Base-by-base conservation (phyloP, 2,888 invertebrate genomes). In the Lagria hirta region DNA sequence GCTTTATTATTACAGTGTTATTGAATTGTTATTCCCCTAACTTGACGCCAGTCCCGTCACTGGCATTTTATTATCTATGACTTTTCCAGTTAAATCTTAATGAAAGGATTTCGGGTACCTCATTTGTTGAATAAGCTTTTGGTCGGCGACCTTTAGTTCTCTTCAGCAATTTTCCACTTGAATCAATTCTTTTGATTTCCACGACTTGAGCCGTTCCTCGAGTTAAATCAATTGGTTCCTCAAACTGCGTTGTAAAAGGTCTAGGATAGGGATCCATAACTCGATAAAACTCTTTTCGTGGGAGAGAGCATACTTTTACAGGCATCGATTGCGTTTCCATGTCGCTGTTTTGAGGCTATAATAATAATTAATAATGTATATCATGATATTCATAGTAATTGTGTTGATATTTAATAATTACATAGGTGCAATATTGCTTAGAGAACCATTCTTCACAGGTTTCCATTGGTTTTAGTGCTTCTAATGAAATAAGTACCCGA, bases 161-260 rank as follows among this genome's bases (percentile, higher is more conserved):
- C 10, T 8, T 13, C 4, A 18, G 15, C 6, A 35, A 12, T 10
- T 35, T 35, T 2, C 16, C 2, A 6, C 15, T 2, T 1, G 3
- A 14, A 3, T n/a, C 15, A 3, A 20, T 22, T 15, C 8, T 10
- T 23, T 41, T 27, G 1, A 5, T 29, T 32, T 46, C 16, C 12
- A 32, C 13, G 17, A 21, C 12, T 41, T 43, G 8, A 29, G 38
- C 11, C 12, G 29, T 15, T 28, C 34, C 21, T 34, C 40, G 11
- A 15, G 52, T 50, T 22, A 55, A 40, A 43, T 55, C 55, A 5
- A 55, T 53, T 6, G 55, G 55, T 43, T 55, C 55, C 5, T 53
- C 51, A 23, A 27, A 37, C 4, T 20, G 41, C 18, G 14, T 30
- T 7, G 8, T 16, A 13, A 5, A 12, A 4, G 16, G n/a, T 35